A percentile compares a stretch with the other conserved stretches of the same genome.
Evolutionary conservation across 2,797 vertebrate species (phyloP).

Genomic region (Pipistrellus kuhlii): DNA sequence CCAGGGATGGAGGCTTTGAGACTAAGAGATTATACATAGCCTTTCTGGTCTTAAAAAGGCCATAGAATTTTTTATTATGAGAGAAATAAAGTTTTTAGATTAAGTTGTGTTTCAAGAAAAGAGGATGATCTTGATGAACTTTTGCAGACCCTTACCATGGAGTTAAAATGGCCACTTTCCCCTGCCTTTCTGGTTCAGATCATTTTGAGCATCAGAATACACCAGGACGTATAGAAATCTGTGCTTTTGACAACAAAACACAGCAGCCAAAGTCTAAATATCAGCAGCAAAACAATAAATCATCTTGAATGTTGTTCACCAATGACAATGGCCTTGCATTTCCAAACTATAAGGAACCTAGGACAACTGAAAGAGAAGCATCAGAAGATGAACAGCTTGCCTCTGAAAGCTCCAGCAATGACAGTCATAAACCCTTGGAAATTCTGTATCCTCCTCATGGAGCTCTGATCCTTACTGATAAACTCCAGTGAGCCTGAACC

Average conservation of each 20-base stretch:
- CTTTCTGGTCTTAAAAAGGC: neutral
- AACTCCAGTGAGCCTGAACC: neutral
- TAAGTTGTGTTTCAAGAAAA: neutral
- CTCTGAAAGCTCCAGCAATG: neutral
- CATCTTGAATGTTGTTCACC: neutral
- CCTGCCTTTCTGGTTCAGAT: slow-evolving; percentile 9
- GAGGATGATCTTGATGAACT: neutral
- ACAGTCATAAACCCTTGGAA: neutral
- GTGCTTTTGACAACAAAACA: neutral
- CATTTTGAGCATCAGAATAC: neutral
- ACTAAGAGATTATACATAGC: neutral
- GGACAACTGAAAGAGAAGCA: neutral
- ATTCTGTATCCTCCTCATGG: neutral
- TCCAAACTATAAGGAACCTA: neutral
- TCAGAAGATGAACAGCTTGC: neutral
- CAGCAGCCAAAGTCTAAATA: slow-evolving; percentile 7
- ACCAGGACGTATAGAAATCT: neutral
- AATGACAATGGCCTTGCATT: neutral
- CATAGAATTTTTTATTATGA: neutral
- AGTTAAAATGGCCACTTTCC: neutral
- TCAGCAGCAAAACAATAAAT: slow-evolving; percentile 33
- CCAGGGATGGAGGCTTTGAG: neutral
- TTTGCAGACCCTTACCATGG: neutral
- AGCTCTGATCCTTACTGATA: neutral
- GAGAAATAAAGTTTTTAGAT: neutral